Conservation (phyloP, 2,113 vertebrate species). For the Leptobrachium leishanense region DNA sequence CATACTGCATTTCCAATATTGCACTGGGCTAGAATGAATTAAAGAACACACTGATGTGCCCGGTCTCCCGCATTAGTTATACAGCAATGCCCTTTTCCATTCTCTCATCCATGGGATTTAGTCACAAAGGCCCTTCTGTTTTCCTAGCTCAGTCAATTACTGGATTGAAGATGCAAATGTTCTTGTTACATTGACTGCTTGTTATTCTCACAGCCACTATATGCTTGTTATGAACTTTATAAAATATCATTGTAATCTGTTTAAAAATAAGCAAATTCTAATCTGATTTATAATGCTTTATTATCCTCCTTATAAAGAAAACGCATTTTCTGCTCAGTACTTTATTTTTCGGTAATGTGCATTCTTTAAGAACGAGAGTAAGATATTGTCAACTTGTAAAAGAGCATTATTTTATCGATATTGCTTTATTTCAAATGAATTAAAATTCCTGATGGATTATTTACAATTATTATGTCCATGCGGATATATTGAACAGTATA, state of each 20-base stretch:
- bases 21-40: not conserved
- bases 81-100: conserved; percentile 12
- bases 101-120: conserved; percentile 10
- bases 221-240: not conserved
- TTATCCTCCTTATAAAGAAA: too few species aligned
- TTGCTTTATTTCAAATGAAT: too few species aligned
- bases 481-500: too few species aligned
- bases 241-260: not conserved
- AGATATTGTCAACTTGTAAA: too few species aligned
- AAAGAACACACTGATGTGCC: not conserved
- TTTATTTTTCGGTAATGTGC: too few species aligned
- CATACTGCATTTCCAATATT: not conserved
- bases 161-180: not conserved
- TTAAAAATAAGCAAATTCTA: not conserved
- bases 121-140: conserved; percentile 17
- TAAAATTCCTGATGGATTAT: too few species aligned
- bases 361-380: too few species aligned
- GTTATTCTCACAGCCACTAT: not conserved
- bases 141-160: not conserved
- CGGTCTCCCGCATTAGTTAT: not conserved
- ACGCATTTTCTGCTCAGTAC: too few species aligned
- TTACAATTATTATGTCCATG: too few species aligned
- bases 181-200: not conserved
- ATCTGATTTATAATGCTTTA: not conserved
- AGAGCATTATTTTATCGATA: too few species aligned